A percentile compares a stretch with the other conserved stretches of the same genome.
Evolutionary conservation across 2,888 invertebrate genomes (phyloP).

Genomic region (Matsumyia berberina): DNA sequence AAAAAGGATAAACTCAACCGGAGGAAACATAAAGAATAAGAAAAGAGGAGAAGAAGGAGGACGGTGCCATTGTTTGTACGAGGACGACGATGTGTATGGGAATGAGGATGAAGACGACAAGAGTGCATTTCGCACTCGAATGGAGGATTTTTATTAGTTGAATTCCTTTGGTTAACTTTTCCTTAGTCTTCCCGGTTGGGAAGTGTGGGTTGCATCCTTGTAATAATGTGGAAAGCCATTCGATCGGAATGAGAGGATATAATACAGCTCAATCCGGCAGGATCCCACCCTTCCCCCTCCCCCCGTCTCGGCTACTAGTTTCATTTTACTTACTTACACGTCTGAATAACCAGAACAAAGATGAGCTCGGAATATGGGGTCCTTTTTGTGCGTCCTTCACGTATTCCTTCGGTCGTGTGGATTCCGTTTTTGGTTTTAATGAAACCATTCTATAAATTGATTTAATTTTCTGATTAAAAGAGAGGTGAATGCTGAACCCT

Average conservation of each 20-base stretch:
- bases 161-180: constrained; percentile 82
- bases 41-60: too few relatives aligned
- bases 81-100: constrained; percentile 1
- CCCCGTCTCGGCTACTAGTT: constrained; percentile 2
- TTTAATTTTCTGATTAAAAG: constrained; percentile 75
- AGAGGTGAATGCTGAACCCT: constrained; percentile 59
- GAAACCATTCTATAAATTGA: constrained; percentile 74
- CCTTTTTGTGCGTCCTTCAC: not conserved
- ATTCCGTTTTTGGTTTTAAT: constrained; percentile 54
- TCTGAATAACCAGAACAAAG: constrained; percentile 18
- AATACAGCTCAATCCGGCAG: constrained; percentile 63
- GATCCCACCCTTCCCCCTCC: too few relatives aligned
- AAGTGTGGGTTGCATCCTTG: constrained; percentile 42
- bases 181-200: not conserved
- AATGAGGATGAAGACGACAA: constrained; percentile 6
- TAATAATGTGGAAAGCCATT: constrained; percentile 70
- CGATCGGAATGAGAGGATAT: constrained; percentile 69
- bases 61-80: constrained; percentile 61
- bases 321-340: constrained; percentile 54
- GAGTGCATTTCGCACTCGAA: constrained; percentile 83
- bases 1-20: constrained; percentile 59
- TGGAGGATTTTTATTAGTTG: constrained; percentile 84
- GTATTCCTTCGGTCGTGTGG: not conserved
- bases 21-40: constrained; percentile 28
- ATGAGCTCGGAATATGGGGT: not conserved